Evolutionary conservation across 2,888 invertebrate species (phyloP), one percentile per base, ranked within the genome.

Genomic region (Lordiphosa andalusiaca): DNA sequence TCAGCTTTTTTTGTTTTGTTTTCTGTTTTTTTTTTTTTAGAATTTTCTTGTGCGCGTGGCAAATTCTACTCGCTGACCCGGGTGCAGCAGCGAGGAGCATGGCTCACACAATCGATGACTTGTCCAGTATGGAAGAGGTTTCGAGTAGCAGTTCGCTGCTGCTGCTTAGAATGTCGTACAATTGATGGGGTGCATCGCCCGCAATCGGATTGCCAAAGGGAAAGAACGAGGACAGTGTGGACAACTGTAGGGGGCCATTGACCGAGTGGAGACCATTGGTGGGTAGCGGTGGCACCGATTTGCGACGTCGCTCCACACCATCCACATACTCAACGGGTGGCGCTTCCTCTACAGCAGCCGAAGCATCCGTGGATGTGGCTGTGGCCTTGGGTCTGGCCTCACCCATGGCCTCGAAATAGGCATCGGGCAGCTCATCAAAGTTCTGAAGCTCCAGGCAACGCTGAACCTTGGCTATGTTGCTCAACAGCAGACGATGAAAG

Each of bases 201-300:
- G 87, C 88, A 61, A 87, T 81, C 42, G 84, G 78, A 50, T 62
- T 80, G 54, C 89, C 89, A 63, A 90, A 90, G 5, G 90, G 90
- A 61, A 90, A 90, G 73, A 90, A 90, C 4, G 90, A 90, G 7
- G 90, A 89, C 12, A 90, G 84, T 23, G 86, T 84, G 35, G 89
- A 88, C 53, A 89, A 59, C 39, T 73, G 83, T 41, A 82, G 7
- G 1, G 61, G 42, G 1, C 64, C 63, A 16, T 61, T 69, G 5
- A 76, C 30, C 5, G 69, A 59, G 3, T 41, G 53, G 6, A 47
- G 38, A 21, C 68, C 64, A 10, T 55, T 68, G 6, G 59, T 40
- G n/a, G 33, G 16, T 13, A 37, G 30, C 30, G 13, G 21, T 19
- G n/a, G 36, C 47, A 44, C 47, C 16, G 78, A 71, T 51, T 75